Percentiles rank a stretch among this genome's conserved stretches.
Conservation (phyloP, 2,113 vertebrate genomes). For the Andinoacara biseriatus region DNA sequence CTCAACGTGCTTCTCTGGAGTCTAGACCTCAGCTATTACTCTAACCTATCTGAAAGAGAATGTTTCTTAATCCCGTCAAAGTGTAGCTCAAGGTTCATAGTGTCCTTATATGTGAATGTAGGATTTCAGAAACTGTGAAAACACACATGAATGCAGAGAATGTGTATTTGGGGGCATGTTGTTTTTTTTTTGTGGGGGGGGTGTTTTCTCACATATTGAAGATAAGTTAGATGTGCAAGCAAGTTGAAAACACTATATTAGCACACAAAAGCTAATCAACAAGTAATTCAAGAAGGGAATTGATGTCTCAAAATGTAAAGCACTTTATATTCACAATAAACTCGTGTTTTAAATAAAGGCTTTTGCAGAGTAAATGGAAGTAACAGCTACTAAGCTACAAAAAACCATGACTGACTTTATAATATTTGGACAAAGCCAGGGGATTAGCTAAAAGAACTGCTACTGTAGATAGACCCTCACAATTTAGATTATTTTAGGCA, state of each 20-base stretch:
- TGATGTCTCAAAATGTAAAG: not conserved
- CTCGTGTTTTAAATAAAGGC: not conserved
- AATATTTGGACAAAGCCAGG: not conserved
- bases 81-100: slow-evolving; percentile 17
- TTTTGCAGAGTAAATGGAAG: not conserved
- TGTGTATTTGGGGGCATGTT: not conserved
- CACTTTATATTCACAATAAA: not conserved
- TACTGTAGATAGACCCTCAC: not conserved
- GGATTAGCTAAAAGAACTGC: not conserved
- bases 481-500: not conserved
- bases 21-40: slow-evolving; percentile 55
- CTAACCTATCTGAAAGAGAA: slow-evolving; percentile 46
- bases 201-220: not conserved
- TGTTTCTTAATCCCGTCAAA: slow-evolving; percentile 42
- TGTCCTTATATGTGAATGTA: not conserved
- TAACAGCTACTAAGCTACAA: not conserved
- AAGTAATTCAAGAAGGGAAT: not conserved
- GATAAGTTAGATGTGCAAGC: too few species aligned
- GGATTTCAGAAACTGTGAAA: not conserved
- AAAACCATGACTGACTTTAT: not conserved
- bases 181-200: too few species aligned
- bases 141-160: not conserved
- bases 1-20: slow-evolving; percentile 53
- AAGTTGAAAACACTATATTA: not conserved
- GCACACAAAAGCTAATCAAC: not conserved